phyloP scores from a whole-genome alignment of 2,888 invertebrate species.

The Cordilura impudica region DNA sequence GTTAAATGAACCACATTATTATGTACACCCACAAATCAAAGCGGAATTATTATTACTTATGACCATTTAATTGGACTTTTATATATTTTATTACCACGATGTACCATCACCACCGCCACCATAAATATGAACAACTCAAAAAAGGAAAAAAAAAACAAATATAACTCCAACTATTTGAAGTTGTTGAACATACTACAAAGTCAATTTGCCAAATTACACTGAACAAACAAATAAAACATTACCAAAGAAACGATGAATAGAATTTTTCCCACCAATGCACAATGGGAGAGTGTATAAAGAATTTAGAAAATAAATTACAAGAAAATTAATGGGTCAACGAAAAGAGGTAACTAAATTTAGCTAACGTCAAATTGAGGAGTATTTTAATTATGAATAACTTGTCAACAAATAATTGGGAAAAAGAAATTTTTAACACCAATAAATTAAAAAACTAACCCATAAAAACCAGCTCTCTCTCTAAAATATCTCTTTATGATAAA shows the following conservation, averaged over 20 bases:
- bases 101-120: neutral
- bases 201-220: conserved; percentile 63
- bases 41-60: conserved; percentile 77
- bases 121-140: conserved; percentile 14
- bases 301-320: neutral
- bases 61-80: conserved; percentile 77
- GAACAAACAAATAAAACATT: conserved; percentile 45
- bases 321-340: too few species aligned
- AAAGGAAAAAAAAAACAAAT: conserved; percentile 34
- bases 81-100: conserved; percentile 69
- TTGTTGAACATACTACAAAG: conserved; percentile 55
- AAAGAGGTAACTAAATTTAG: too few species aligned
- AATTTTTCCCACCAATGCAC: conserved; percentile 48
- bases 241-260: conserved; percentile 47
- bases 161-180: conserved; percentile 51
- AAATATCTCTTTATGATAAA: too few species aligned
- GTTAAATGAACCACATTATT: conserved; percentile 65
- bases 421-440: too few species aligned
- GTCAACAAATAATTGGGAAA: too few species aligned
- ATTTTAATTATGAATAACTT: too few species aligned
- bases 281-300: neutral
- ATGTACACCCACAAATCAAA: conserved; percentile 73
- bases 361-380: too few species aligned
- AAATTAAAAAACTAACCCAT: too few species aligned
- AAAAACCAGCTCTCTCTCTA: too few species aligned